phyloP scores from a whole-genome alignment of 2,113 vertebrate genomes.

The Origma solitaria region DNA sequence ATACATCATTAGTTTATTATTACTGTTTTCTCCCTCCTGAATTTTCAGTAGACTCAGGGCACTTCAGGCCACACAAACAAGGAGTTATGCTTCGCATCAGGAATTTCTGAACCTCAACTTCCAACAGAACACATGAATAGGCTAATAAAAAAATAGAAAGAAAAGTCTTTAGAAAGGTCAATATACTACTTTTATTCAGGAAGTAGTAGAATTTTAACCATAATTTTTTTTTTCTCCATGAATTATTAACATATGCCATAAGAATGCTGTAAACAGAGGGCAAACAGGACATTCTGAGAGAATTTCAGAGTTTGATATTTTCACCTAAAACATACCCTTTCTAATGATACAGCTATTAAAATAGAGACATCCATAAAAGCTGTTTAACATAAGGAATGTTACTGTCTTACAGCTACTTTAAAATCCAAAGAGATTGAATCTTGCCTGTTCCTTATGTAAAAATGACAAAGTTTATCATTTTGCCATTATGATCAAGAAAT shows the following conservation, averaged over 20 bases:
- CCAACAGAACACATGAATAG: neutral
- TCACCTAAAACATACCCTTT: neutral
- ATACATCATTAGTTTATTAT: neutral
- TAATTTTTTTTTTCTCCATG: neutral
- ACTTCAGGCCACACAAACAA: neutral
- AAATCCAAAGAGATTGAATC: neutral
- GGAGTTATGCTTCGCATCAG: neutral
- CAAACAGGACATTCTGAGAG: neutral
- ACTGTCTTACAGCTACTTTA: neutral
- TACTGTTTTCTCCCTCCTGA: neutral
- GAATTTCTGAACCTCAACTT: neutral
- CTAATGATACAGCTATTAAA: neutral
- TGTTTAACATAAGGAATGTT: neutral
- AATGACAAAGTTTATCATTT: neutral
- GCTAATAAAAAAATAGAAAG: neutral
- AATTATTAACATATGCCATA: conserved; percentile 30
- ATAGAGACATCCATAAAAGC: neutral
- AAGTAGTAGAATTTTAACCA: conserved; percentile 42
- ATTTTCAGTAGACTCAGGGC: neutral
- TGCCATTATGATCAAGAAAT: neutral
- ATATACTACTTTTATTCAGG: neutral
- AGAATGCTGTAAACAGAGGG: neutral
- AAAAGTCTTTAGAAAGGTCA: neutral
- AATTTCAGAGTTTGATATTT: neutral
- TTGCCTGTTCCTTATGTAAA: neutral